Base-by-base conservation (phyloP, 2,113 vertebrate genomes). In the Rhinolophus ferrumequinum region DNA sequence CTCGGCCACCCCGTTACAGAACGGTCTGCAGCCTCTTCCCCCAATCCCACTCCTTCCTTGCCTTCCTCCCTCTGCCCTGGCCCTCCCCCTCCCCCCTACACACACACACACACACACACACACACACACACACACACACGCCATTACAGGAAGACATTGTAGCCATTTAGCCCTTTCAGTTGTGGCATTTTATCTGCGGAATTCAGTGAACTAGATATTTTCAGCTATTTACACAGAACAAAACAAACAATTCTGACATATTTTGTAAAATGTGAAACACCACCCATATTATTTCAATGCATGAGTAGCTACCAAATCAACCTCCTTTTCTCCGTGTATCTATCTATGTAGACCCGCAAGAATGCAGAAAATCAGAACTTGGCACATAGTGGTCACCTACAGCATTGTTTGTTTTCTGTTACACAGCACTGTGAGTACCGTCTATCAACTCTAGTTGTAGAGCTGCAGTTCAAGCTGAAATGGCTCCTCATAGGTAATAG, bases 151-250 rank as follows among this genome's bases (percentile, higher is more conserved):
- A 54, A 83, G 28, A 66, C 10, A 18, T 66, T 70, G 47, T n/a
- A 56, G 21, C 26, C 18, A 28, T 81, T 88, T n/a, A 56, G 26
- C 26, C 18, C 19, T 76, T 88, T 80, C 72, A 90, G 18, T 67
- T 72, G 13, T 73, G 70, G 33, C 41, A 58, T 67, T 88, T 64
- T 72, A 56, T 66, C 77, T 95, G 26, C 2, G 28, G 58, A 84
- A 91, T 85, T 90, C 70, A 77, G 30, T 62, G 38, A 80, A 66
- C 24, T 88, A 76, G 88, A 7, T 88, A 56, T 84, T 64, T 93
- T 92, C 26, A 77, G 41, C 19, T 75, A 87, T 70, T 66, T 79
- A 82, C 38, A 70, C 70, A 82, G 44, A 35, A 76, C 18, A 35
- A 47, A 44, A 90, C 22, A 62, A 58, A 47, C 83, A 50, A 56